phyloP scores from a whole-genome alignment of 2,797 vertebrate species.

The Serranus cabrilla region DNA sequence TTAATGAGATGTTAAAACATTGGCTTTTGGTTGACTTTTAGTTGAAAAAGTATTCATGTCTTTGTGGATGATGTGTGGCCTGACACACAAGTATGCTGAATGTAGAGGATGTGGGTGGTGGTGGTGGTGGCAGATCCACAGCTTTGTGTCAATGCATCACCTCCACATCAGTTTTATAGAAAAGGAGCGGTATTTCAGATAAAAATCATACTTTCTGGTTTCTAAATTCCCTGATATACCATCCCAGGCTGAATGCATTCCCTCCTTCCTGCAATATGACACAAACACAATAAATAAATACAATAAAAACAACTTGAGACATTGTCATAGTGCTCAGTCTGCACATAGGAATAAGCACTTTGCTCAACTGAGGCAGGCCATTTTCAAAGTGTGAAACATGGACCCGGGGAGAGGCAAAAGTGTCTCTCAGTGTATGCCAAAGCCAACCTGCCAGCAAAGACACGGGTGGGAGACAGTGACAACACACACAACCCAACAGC shows the following conservation, averaged over 20 bases:
- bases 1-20: conserved; percentile 2
- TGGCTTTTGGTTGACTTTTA: not conserved
- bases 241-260: not conserved
- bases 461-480: conserved; percentile 51
- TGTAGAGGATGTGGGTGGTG: too few relatives aligned
- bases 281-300: not conserved
- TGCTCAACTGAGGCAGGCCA: conserved; percentile 15
- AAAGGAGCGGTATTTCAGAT: too few relatives aligned
- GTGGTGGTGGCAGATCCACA: too few relatives aligned
- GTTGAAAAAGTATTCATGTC: not conserved
- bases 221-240: too few relatives aligned
- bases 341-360: conserved; percentile 24
- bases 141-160: too few relatives aligned
- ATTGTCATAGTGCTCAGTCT: conserved; percentile 3
- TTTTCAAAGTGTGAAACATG: conserved; percentile 48
- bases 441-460: conserved; percentile 31
- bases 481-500: conserved; percentile 27
- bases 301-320: conserved; percentile 6
- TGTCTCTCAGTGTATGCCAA: conserved; percentile 29
- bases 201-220: too few relatives aligned
- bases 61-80: not conserved
- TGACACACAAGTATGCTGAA: not conserved
- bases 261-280: not conserved
- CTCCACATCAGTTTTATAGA: too few relatives aligned
- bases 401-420: conserved; percentile 23